Base-by-base conservation (phyloP, 2,113 vertebrate genomes). In the Sylvietta virens region DNA sequence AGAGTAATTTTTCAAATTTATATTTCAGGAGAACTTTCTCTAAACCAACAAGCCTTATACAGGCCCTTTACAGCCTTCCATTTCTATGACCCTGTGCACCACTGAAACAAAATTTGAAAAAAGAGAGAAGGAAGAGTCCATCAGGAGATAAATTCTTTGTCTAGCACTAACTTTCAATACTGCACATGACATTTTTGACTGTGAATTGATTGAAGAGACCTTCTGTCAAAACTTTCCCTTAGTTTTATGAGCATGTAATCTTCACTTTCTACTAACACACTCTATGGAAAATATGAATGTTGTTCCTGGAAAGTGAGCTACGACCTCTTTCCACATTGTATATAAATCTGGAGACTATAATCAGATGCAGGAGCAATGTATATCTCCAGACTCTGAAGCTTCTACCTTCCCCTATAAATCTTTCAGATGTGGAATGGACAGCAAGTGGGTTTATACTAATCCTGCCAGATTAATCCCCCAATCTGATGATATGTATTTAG, bases 301-400 rank as follows among this genome's bases (percentile, higher is more conserved):
- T 97, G 69, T 91, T 95, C 90, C 92, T 96, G 77, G 88, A 97
- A 96, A 98, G 91, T 80, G 71, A 97, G 76, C 92, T 94, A 87
- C 19, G 79, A 74, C 60, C n/a, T 93, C 88, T 97, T 96, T 94
- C 90, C 82, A 91, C 70, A 83, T 87, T 95, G 93, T 91, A 12
- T 86, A 57, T 95, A 97, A 96, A 96, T 97, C 96, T 97, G 94
- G 78, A 94, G 96, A 96, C 74, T 17, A 87, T 95, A 97, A 98
- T 97, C 95, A 97, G 96, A 96, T 90, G 89, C 97, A 97, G 96
- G 97, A 96, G 54, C 69, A 81, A 70, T 30, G 56, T 86, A 40
- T 93, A 89, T 76, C 95, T 96, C 58, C 70, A 90, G 85, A 78
- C 81, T 86, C 94, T 92, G 51, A 93, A 96, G 76, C 57, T 78